Base-by-base conservation (phyloP, 2,888 invertebrate genomes). In the Caenorhabditis zanzibari region DNA sequence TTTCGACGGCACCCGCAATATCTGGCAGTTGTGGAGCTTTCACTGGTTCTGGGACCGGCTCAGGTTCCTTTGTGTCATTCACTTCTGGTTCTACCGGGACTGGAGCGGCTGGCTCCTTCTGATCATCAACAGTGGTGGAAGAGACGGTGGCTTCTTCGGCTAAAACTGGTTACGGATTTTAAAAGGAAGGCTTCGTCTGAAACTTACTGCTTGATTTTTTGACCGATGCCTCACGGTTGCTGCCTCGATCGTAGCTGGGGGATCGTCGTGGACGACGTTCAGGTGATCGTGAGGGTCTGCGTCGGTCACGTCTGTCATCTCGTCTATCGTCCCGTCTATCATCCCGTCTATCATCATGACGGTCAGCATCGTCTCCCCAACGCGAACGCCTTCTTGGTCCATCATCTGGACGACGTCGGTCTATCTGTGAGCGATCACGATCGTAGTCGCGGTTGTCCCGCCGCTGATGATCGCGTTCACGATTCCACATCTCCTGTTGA, bases 81-180 rank as follows among this genome's bases (percentile, higher is more conserved):
- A 12, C 22, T 41, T 38, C 61, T 61, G 38, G 41, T 19, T 24
- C 68, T 24, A 47, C 32, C 19, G 2, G 9, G 9, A 63, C 47
- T 38, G 68, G 38, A n/a, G 16, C 54, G 4, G 16, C 63, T 19
- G 49, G 4, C 3, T 61, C 68, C 26, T 63, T 61, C 19, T 64
- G 35, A 9, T 85, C 85, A 26, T 85, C 82, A 12, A 80, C 24
- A 2, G 85, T 85, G 2, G 85, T 85, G 6, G 85, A 85, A 10
- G 85, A 80, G 12, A 85, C 85, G 0, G 69, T 82, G 35, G 73
- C 79, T 56, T 85, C 82, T 28, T 85, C 85, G 35, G 24, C 75
- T 74, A 44, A 61, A 75, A 59, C 22, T 63, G 32, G 16, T 56
- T 61, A 14, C 2, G 52, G 28, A 1, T 32, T 35, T n/a, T 10